Percentiles rank a stretch among this genome's conserved stretches.
Conservation (phyloP, 2,113 vertebrate species). For the Struthidea cinerea region DNA sequence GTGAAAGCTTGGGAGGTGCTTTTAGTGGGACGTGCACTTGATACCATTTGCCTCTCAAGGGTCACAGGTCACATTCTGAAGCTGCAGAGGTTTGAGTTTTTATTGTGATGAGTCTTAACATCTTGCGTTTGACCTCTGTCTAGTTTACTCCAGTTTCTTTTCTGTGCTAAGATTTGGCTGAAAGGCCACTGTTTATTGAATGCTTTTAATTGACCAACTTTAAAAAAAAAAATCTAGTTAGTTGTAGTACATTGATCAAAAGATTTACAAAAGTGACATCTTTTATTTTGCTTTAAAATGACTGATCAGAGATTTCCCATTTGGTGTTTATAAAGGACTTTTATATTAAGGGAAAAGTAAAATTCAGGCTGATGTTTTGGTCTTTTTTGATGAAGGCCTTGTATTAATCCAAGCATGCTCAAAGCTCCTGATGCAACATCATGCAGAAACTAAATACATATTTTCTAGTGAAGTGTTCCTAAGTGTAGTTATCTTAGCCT, state of each 20-base stretch:
- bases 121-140: not conserved
- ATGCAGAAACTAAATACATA: not conserved
- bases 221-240: not conserved
- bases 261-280: conserved; percentile 1
- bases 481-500: not conserved
- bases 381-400: not conserved
- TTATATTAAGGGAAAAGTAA: not conserved
- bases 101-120: conserved; percentile 25
- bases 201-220: not conserved
- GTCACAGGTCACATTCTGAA: conserved; percentile 31
- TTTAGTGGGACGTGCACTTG: not conserved
- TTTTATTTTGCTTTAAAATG: conserved; percentile 8
- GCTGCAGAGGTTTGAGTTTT: conserved; percentile 19
- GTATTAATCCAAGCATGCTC: not conserved
- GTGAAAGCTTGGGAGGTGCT: not conserved
- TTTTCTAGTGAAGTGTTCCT: not conserved
- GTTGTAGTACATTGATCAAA: not conserved
- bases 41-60: not conserved
- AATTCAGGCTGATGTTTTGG: not conserved
- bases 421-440: not conserved
- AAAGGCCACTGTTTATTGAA: not conserved
- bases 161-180: not conserved
- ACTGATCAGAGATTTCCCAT: not conserved
- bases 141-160: not conserved
- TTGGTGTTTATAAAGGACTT: not conserved